A percentile compares a stretch with the other conserved stretches of the same genome.
These are phyloP conservation scores for Trachops cirrhosus DNA, from an alignment of 2,797 vertebrate species.

Conservation along the genomic window DNA sequence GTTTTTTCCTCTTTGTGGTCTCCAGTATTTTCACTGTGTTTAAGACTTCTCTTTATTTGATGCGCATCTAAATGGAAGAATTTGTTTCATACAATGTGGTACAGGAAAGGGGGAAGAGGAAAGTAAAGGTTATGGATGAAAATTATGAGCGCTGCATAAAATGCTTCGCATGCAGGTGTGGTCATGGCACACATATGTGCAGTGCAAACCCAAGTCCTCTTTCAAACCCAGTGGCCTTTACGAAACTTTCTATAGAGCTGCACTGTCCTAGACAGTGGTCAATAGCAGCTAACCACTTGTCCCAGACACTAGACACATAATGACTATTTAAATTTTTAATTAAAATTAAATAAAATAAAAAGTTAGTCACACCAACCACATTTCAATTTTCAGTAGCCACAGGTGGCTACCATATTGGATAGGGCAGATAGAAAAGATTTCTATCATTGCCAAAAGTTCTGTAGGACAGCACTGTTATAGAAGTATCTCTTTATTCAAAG, in stretches of 20 bases:
- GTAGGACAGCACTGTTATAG: background rate
- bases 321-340: background rate
- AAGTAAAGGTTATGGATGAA: background rate
- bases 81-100: background rate
- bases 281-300: background rate
- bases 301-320: background rate
- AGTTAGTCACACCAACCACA: background rate
- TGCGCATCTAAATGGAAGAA: background rate
- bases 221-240: background rate
- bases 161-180: background rate
- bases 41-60: background rate
- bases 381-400: background rate
- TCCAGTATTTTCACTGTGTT: background rate
- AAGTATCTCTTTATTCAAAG: background rate
- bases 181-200: background rate
- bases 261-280: background rate
- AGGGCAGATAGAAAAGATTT: background rate
- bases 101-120: background rate
- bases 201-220: background rate
- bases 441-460: background rate
- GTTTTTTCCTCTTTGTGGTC: background rate
- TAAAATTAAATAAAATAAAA: slow-evolving; percentile 11
- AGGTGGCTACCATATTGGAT: background rate
- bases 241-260: background rate
- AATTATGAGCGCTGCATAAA: background rate